Evolutionary conservation across 92 coral and sea anemone species (phyloP).

Genomic region (Virgularia gustaviana): DNA sequence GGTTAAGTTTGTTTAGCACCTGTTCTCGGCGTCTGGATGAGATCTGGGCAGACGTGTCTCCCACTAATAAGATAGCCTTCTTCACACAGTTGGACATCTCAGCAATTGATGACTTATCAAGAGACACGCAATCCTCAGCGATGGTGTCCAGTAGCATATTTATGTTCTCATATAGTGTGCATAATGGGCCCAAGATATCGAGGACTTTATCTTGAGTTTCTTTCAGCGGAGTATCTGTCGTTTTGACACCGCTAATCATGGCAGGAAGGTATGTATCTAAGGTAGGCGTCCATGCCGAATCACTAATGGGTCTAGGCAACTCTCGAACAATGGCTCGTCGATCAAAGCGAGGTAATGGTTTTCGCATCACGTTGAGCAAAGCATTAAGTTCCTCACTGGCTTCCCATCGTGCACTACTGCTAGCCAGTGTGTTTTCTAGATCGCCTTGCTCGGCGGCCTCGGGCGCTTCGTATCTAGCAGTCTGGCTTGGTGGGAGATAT

Average conservation of each 20-base stretch:
- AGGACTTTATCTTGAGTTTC: conserved; percentile 50
- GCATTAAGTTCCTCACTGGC: conserved; percentile 50
- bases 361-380: conserved; percentile 36
- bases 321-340: conserved; percentile 37
- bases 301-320: conserved; percentile 44
- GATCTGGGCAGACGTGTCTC: conserved; percentile 51
- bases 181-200: conserved; percentile 46
- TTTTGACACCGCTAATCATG: conserved; percentile 31
- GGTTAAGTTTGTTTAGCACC: conserved; percentile 53
- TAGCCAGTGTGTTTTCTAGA: conserved; percentile 18
- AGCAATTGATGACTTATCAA: conserved; percentile 37
- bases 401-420: conserved; percentile 42
- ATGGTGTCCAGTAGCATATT: conserved; percentile 23
- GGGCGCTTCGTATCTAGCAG: background rate
- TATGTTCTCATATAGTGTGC: conserved; percentile 45
- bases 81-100: conserved; percentile 29
- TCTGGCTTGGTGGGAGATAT: background rate
- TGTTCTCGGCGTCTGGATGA: conserved; percentile 50
- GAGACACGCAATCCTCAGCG: conserved; percentile 6
- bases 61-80: conserved; percentile 45
- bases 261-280: conserved; percentile 28
- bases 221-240: conserved; percentile 32
- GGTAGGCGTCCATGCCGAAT: conserved; percentile 38
- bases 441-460: conserved; percentile 9
- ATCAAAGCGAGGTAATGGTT: conserved; percentile 47